Evolutionary conservation across 1,140 invertebrate genomes (phyloP).

Genomic region (Aphaenogaster floridana): DNA sequence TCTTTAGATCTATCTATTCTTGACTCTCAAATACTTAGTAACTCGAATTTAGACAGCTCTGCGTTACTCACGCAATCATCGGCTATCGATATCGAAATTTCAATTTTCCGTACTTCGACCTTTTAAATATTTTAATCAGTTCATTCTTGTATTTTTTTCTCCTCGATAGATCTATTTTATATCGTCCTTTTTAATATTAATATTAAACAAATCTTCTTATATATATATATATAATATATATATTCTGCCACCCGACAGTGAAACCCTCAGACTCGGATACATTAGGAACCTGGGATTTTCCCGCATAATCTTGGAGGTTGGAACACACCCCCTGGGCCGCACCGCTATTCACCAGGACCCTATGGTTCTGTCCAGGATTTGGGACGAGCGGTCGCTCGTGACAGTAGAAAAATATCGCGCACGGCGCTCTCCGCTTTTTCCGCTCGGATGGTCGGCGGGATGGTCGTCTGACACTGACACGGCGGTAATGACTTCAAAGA

Average conservation of each 20-base stretch:
- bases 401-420: slow-evolving; percentile 63
- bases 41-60: not conserved
- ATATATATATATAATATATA: not conserved
- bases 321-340: slow-evolving; percentile 7
- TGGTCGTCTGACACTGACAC: slow-evolving; percentile 54
- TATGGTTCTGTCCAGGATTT: slow-evolving; percentile 43
- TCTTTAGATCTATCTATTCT: no score
- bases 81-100: not conserved
- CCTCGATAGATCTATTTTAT: not conserved
- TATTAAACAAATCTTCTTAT: not conserved
- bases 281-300: slow-evolving; percentile 24
- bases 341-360: slow-evolving; percentile 2
- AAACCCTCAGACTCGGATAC: not conserved
- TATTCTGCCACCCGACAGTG: not conserved
- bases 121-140: slow-evolving; percentile 8
- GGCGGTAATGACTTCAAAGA: slow-evolving; percentile 65
- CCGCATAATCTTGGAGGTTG: slow-evolving; percentile 13
- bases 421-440: slow-evolving; percentile 42
- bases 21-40: no score
- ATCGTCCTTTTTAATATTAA: not conserved
- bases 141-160: not conserved
- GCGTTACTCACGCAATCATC: not conserved
- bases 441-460: not conserved
- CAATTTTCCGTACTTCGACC: not conserved
- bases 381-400: slow-evolving; percentile 46